A percentile compares a stretch with the other conserved stretches of the same genome.
phyloP scores from a whole-genome alignment of 2,113 vertebrate species.

The Elephantulus edwardii region DNA sequence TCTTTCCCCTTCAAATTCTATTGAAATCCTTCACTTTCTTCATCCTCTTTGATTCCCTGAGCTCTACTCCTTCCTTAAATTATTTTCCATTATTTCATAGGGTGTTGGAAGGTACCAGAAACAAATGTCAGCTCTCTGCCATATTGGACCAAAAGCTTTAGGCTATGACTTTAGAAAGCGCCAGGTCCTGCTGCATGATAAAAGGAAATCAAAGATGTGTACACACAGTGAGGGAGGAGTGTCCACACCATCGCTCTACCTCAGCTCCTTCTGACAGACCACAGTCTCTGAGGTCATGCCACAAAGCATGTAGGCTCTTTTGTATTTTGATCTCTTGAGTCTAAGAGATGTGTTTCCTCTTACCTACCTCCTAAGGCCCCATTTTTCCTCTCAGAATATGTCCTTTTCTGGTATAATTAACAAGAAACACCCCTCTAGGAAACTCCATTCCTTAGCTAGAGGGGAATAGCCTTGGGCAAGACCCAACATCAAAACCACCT shows the following conservation, averaged over 20 bases:
- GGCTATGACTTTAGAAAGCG: neutral
- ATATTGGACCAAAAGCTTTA: neutral
- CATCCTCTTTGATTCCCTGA: neutral
- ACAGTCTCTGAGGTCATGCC: accelerated
- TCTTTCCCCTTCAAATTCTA: accelerated
- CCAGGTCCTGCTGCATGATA: accelerated
- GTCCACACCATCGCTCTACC: neutral
- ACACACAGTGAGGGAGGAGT: accelerated
- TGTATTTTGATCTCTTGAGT: neutral
- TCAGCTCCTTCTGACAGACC: no score
- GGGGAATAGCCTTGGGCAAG: neutral
- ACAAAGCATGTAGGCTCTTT: neutral
- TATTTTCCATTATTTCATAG: neutral
- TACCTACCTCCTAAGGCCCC: no score
- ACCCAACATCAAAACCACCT: neutral
- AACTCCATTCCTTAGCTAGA: neutral
- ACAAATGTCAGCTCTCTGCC: neutral
- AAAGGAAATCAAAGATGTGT: neutral
- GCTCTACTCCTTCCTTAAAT: neutral
- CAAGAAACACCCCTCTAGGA: neutral
- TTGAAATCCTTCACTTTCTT: neutral
- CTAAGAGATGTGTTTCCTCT: neutral
- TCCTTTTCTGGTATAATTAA: neutral
- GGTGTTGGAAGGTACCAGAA: neutral
- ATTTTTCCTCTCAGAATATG: neutral